Conservation (phyloP, 2,888 invertebrate genomes). For the Apocheima hispidaria region DNA sequence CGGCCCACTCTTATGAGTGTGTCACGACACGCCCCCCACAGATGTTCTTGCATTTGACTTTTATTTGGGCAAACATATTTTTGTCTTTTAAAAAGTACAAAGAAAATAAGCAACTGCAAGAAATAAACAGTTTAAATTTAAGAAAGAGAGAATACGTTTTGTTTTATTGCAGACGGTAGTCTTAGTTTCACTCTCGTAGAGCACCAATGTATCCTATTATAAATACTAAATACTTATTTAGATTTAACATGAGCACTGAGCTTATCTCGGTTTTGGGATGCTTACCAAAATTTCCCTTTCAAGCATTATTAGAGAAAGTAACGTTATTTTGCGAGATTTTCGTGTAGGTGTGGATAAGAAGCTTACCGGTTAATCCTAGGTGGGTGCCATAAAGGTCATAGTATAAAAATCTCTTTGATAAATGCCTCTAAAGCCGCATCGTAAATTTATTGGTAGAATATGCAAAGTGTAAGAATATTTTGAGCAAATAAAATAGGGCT, state of each 20-base stretch:
- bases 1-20: too few relatives aligned
- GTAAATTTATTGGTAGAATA: conserved; percentile 28
- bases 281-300: conserved; percentile 4
- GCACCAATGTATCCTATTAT: neutral
- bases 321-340: conserved; percentile 22
- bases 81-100: too few relatives aligned
- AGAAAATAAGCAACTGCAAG: too few relatives aligned
- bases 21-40: too few relatives aligned
- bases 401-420: conserved; percentile 25
- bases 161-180: too few relatives aligned
- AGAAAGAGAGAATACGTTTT: too few relatives aligned
- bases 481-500: conserved; percentile 16
- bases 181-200: neutral
- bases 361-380: conserved; percentile 27
- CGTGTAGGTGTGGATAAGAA: conserved; percentile 26
- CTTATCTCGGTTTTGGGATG: neutral
- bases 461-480: conserved; percentile 25
- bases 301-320: conserved; percentile 20
- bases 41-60: too few relatives aligned
- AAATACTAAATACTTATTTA: neutral
- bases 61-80: too few relatives aligned
- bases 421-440: conserved; percentile 16
- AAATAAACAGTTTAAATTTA: too few relatives aligned
- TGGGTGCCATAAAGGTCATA: conserved; percentile 11
- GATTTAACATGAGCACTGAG: neutral